These are phyloP conservation scores for Origma solitaria DNA, from an alignment of 2,113 vertebrate species.

Conservation along the genomic window DNA sequence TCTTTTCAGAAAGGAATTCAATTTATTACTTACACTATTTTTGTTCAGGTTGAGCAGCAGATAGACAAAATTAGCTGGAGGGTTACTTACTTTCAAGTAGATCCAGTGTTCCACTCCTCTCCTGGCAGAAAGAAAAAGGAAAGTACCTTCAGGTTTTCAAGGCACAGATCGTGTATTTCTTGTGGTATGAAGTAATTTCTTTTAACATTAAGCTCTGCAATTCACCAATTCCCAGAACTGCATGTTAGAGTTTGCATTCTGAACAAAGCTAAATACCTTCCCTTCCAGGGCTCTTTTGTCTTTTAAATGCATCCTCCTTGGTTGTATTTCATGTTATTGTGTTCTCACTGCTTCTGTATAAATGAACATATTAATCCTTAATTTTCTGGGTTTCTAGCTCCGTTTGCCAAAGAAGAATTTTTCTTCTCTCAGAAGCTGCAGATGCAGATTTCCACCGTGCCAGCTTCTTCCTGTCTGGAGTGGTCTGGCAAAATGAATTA, in stretches of 20 bases:
- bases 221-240: conserved; percentile 37
- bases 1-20: neutral
- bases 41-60: neutral
- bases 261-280: conserved; percentile 45
- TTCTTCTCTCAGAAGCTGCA: conserved; percentile 30
- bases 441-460: conserved; percentile 8
- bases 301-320: conserved; percentile 40
- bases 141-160: conserved; percentile 21
- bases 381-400: conserved; percentile 46
- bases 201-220: conserved; percentile 7
- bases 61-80: conserved; percentile 4
- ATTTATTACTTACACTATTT: neutral
- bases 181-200: conserved; percentile 33
- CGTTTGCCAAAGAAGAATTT: conserved; percentile 25
- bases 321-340: conserved; percentile 15
- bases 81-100: neutral
- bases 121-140: neutral
- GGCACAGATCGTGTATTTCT: neutral
- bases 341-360: conserved; percentile 34
- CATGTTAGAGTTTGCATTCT: neutral
- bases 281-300: conserved; percentile 26
- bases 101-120: neutral
- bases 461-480: conserved; percentile 20
- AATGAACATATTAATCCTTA: conserved; percentile 63
- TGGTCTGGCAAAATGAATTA: conserved; percentile 13